Percentiles rank a stretch among this genome's conserved stretches.
Evolutionary conservation across 2,888 invertebrate species (phyloP).

Genomic region (Campoplex nolae): DNA sequence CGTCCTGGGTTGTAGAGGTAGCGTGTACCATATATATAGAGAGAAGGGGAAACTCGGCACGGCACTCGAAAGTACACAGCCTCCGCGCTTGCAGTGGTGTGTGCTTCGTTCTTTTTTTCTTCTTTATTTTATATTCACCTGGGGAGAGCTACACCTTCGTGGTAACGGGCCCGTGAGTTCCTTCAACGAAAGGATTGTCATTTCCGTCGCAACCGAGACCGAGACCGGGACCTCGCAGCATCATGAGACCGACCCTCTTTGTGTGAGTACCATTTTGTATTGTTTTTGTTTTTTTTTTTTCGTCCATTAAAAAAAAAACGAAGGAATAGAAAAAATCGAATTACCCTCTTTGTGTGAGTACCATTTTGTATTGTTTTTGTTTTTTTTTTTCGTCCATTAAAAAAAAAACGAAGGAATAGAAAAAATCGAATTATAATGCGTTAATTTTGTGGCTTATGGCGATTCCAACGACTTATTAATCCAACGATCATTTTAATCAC

Average conservation of each 20-base stretch:
- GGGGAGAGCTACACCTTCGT: slow-evolving; percentile 74
- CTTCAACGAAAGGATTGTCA: slow-evolving; percentile 68
- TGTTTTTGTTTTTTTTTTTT: neutral
- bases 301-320: neutral
- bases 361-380: slow-evolving; percentile 19
- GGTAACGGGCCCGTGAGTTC: slow-evolving; percentile 72
- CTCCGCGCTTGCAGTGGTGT: slow-evolving; percentile 82
- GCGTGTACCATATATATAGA: slow-evolving; percentile 80
- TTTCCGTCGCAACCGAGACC: slow-evolving; percentile 70
- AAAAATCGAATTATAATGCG: neutral
- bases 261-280: slow-evolving; percentile 74
- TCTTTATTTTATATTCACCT: slow-evolving; percentile 74
- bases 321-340: neutral
- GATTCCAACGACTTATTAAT: neutral
- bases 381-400: neutral
- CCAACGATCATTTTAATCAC: neutral
- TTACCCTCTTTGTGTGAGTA: slow-evolving; percentile 77
- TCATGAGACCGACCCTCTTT: slow-evolving; percentile 78
- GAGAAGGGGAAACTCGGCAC: slow-evolving; percentile 81
- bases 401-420: neutral
- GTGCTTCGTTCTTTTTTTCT: slow-evolving; percentile 72
- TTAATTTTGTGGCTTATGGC: neutral
- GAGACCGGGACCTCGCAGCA: slow-evolving; percentile 69
- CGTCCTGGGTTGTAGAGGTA: slow-evolving; percentile 63
- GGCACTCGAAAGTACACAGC: slow-evolving; percentile 82